Conservation (phyloP, 2,797 vertebrate genomes). For the Diceros bicornis region DNA sequence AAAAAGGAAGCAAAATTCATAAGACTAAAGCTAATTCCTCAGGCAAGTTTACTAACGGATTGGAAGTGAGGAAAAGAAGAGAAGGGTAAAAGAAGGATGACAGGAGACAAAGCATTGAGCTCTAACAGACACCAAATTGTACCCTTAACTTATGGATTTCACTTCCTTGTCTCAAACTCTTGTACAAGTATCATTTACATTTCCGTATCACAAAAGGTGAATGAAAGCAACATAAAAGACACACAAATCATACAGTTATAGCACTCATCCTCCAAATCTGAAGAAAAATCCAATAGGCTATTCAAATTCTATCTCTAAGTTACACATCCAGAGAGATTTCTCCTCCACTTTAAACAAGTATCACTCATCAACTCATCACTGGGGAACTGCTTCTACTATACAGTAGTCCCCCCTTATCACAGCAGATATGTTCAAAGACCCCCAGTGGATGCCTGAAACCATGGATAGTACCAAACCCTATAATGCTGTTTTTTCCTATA, state of each 20-base stretch:
- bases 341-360: not conserved
- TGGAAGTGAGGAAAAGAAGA: constrained; percentile 57
- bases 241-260: not conserved
- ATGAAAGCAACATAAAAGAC: constrained; percentile 24
- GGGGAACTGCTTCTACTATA: not conserved
- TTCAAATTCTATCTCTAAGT: constrained; percentile 35
- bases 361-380: not conserved
- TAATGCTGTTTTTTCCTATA: too few species aligned
- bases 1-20: not conserved
- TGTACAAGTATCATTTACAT: constrained; percentile 46
- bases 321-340: constrained; percentile 28
- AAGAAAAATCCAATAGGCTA: not conserved
- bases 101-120: not conserved
- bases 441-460: too few species aligned
- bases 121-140: not conserved
- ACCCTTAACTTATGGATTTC: not conserved
- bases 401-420: too few species aligned
- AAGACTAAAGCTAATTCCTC: not conserved
- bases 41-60: not conserved
- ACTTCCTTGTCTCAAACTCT: not conserved
- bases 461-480: too few species aligned
- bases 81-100: not conserved
- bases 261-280: not conserved
- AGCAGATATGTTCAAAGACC: too few species aligned
- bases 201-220: constrained; percentile 51